Evolutionary conservation across 2,113 vertebrate genomes (phyloP).

Genomic region (Lucifuga dentata): DNA sequence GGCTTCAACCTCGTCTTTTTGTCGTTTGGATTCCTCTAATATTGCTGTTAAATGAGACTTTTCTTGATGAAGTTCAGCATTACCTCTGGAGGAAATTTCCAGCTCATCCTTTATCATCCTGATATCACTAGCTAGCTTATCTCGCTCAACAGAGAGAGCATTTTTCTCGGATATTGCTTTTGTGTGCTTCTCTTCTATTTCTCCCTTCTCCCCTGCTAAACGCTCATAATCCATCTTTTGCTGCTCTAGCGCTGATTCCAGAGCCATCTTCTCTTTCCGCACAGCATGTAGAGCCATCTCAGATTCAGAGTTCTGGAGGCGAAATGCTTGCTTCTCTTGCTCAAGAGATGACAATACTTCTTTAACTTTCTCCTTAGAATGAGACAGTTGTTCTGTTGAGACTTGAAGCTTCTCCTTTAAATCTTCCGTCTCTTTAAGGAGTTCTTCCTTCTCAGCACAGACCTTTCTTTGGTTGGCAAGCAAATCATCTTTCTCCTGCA

Average conservation of each 20-base stretch:
- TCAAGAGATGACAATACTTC: conserved; percentile 73
- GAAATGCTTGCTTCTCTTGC: conserved; percentile 81
- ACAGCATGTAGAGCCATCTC: conserved; percentile 82
- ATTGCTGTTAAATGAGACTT: conserved; percentile 77
- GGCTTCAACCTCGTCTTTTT: conserved; percentile 68
- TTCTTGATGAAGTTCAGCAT: conserved; percentile 74
- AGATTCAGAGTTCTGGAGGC: conserved; percentile 70
- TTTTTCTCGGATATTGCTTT: conserved; percentile 75
- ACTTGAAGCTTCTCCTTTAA: conserved; percentile 78
- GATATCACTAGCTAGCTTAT: conserved; percentile 73
- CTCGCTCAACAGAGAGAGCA: conserved; percentile 78
- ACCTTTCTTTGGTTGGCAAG: conserved; percentile 81
- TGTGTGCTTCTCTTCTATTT: conserved; percentile 81
- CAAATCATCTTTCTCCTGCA: conserved; percentile 89
- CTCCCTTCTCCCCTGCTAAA: conserved; percentile 76
- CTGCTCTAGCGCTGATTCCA: conserved; percentile 81
- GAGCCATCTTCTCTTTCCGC: conserved; percentile 83
- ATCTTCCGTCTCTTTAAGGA: conserved; percentile 80
- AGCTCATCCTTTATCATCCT: conserved; percentile 81
- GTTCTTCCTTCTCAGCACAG: conserved; percentile 84
- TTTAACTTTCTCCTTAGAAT: conserved; percentile 66
- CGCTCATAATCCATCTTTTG: conserved; percentile 81
- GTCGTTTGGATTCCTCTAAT: conserved; percentile 80
- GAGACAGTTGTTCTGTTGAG: conserved; percentile 66
- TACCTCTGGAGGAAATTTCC: conserved; percentile 73